Evolutionary conservation across 2,113 vertebrate species (phyloP).

Genomic region (Microcebus ravelobensis): DNA sequence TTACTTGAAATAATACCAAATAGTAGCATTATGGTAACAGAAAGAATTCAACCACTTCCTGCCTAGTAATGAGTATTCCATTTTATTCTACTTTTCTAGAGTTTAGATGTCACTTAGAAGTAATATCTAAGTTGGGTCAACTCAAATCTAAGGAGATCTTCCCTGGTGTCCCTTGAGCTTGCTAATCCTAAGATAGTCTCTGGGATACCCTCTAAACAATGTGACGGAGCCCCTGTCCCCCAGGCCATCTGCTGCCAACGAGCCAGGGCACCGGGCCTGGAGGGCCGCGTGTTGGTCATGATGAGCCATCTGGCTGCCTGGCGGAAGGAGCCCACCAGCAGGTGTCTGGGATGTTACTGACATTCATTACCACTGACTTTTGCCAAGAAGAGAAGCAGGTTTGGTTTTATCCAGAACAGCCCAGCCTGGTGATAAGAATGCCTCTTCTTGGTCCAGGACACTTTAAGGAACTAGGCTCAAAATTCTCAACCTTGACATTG

Average conservation of each 20-base stretch:
- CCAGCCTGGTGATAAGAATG: not conserved
- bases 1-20: conserved; percentile 59
- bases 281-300: not conserved
- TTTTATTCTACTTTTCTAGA: conserved; percentile 23
- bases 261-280: not conserved
- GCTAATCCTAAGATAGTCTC: not conserved
- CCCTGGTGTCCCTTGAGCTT: not conserved
- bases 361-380: not conserved
- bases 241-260: not conserved
- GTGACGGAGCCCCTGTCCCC: not conserved
- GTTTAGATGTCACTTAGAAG: not conserved
- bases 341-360: not conserved
- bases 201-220: not conserved
- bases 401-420: conserved; percentile 23
- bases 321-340: not conserved
- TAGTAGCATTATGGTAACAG: conserved; percentile 1
- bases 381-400: not conserved
- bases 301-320: conserved; percentile 4
- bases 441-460: not conserved
- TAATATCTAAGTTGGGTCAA: not conserved
- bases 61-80: not conserved
- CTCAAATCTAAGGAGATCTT: not conserved
- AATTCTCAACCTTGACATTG: not conserved
- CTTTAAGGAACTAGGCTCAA: not conserved
- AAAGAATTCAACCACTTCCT: conserved; percentile 47